phyloP scores from a whole-genome alignment of 1,140 invertebrate species.

The Trypoxylus dichotomus region DNA sequence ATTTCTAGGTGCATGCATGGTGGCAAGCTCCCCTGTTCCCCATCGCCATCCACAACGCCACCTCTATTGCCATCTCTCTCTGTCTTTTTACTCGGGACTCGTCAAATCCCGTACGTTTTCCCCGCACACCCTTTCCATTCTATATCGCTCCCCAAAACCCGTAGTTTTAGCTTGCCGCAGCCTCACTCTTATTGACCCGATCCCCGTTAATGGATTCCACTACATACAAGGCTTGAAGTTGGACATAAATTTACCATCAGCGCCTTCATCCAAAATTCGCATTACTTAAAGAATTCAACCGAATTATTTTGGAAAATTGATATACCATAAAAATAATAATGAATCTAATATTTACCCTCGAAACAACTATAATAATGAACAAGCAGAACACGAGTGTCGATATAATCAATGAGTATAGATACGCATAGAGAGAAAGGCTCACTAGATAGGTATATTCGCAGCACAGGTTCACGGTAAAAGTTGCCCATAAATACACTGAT shows the following conservation, averaged over 20 bases:
- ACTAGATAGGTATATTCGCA: no score
- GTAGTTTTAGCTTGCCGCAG: constrained; percentile 29
- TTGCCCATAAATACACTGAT: no score
- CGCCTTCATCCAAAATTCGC: not conserved
- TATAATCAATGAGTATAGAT: no score
- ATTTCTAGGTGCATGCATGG: constrained; percentile 32
- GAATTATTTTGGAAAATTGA: no score
- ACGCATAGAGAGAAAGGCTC: no score
- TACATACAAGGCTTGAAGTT: constrained; percentile 7
- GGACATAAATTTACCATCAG: constrained; percentile 8
- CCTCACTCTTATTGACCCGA: constrained; percentile 29
- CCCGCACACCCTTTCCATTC: constrained; percentile 16
- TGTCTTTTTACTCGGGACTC: constrained; percentile 4
- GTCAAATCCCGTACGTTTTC: constrained; percentile 15
- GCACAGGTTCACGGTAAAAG: no score
- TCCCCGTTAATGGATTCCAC: constrained; percentile 29
- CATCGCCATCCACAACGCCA: constrained; percentile 33
- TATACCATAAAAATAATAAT: no score
- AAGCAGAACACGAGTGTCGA: no score
- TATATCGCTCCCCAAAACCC: constrained; percentile 23
- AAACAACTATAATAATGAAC: no score
- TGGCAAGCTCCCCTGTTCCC: constrained; percentile 18
- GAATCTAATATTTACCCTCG: no score
- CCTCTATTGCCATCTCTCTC: constrained; percentile 25
- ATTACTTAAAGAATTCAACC: no score